A percentile compares a stretch with the other conserved stretches of the same genome.
Conservation (phyloP, 2,113 vertebrate species). For the Phoxinus phoxinus region DNA sequence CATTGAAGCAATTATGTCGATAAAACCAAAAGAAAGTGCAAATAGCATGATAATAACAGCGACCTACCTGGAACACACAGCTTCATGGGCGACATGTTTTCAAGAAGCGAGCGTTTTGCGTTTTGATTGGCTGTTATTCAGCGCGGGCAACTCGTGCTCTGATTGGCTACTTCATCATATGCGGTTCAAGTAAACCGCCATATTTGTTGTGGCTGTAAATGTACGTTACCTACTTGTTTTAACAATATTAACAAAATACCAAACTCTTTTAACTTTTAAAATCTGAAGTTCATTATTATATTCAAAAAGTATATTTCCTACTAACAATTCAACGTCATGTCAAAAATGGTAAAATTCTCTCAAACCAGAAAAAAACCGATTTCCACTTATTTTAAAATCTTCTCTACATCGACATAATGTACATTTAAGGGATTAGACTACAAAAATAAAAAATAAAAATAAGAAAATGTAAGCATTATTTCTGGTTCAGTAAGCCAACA, state of each 20-base stretch:
- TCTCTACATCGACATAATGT: too few relatives aligned
- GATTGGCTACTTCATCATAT: conserved; percentile 62
- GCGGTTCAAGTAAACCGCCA: conserved; percentile 49
- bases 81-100: conserved; percentile 82
- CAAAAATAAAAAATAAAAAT: too few relatives aligned
- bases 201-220: conserved; percentile 65
- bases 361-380: too few relatives aligned
- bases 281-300: too few relatives aligned
- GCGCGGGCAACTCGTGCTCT: neutral
- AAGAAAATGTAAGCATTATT: neutral
- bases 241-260: too few relatives aligned
- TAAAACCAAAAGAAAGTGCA: neutral
- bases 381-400: too few relatives aligned
- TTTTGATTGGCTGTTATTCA: conserved; percentile 65
- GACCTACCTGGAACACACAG: conserved; percentile 81
- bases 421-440: neutral
- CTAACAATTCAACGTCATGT: too few relatives aligned
- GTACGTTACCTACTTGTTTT: neutral
- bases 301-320: too few relatives aligned
- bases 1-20: neutral
- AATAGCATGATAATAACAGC: neutral
- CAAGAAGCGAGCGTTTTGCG: conserved; percentile 55
- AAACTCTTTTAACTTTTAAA: too few relatives aligned
- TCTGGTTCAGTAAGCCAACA: neutral
- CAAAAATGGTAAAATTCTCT: too few relatives aligned